These are phyloP conservation scores for Pectinophora gossypiella DNA, from an alignment of 1,140 invertebrate genomes.

Conservation along the genomic window DNA sequence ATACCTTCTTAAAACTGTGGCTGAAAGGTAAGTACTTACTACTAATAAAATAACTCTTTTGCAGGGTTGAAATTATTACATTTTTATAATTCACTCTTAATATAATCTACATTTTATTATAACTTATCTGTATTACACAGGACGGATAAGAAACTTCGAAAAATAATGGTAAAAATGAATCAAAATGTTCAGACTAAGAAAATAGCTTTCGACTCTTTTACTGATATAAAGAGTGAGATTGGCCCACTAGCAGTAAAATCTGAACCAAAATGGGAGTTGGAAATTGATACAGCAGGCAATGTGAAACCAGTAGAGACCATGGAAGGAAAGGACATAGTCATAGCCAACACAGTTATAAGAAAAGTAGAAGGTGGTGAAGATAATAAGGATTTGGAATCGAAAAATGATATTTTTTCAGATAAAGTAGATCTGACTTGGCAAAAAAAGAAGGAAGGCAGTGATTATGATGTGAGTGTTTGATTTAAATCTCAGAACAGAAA, in stretches of 20 bases:
- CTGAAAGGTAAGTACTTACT: conserved; percentile 52
- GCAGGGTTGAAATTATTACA: no score
- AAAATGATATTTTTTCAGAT: conserved; percentile 7
- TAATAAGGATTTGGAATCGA: conserved; percentile 20
- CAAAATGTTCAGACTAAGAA: conserved; percentile 55
- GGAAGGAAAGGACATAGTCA: conserved; percentile 56
- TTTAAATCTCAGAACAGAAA: no score
- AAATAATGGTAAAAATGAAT: conserved; percentile 36
- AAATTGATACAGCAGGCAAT: conserved; percentile 45
- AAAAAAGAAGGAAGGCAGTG: conserved; percentile 18
- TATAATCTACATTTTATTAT: no score
- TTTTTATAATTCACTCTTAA: no score
- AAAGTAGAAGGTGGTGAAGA: conserved; percentile 41
- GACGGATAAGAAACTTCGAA: conserved; percentile 52
- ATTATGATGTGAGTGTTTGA: conserved; percentile 49
- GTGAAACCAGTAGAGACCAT: conserved; percentile 33
- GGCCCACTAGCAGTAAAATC: conserved; percentile 51
- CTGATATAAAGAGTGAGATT: conserved; percentile 67
- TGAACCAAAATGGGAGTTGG: conserved; percentile 65
- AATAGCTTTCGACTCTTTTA: conserved; percentile 63
- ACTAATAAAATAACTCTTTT: no score
- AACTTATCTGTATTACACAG: no score
- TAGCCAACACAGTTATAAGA: conserved; percentile 63
- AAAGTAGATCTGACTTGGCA: conserved; percentile 17
- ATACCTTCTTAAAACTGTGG: conserved; percentile 60